phyloP scores from a whole-genome alignment of 2,888 invertebrate genomes.

The Agrotis clavis region DNA sequence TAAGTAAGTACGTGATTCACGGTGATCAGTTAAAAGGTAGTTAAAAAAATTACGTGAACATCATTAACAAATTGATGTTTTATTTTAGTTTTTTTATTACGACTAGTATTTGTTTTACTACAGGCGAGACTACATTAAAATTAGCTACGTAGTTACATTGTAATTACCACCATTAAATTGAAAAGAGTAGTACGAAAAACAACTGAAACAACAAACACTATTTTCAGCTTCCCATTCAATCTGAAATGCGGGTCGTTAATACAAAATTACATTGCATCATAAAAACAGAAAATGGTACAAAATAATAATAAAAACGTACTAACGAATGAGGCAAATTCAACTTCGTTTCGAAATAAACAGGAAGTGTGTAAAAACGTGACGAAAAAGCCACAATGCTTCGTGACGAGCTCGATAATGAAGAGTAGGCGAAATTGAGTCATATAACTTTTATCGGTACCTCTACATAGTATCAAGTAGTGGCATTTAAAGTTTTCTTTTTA shows the following conservation, averaged over 20 bases:
- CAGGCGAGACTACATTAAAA: not conserved
- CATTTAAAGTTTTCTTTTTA: conserved; percentile 20
- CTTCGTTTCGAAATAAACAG: conserved; percentile 57
- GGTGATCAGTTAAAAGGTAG: not conserved
- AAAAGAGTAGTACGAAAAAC: conserved; percentile 15
- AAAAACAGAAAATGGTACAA: conserved; percentile 46
- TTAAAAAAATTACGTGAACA: not conserved
- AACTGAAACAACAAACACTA: conserved; percentile 47
- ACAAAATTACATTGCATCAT: conserved; percentile 27
- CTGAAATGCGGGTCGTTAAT: conserved; percentile 44
- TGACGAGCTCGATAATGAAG: conserved; percentile 60
- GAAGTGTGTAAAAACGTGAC: conserved; percentile 58
- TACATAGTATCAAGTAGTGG: conserved; percentile 35
- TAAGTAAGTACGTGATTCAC: not conserved
- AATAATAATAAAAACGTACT: conserved; percentile 43
- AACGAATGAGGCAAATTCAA: conserved; percentile 50
- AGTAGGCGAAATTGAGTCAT: conserved; percentile 55
- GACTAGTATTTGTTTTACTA: not conserved
- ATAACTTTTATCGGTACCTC: conserved; percentile 61
- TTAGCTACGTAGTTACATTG: not conserved
- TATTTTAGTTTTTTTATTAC: not conserved
- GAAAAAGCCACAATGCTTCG: conserved; percentile 55
- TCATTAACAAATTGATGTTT: not conserved
- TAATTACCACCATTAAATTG: conserved; percentile 24
- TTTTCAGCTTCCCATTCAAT: conserved; percentile 48